Evolutionary conservation across 1,140 invertebrate genomes (phyloP).

Genomic region (Batillaria attramentaria): DNA sequence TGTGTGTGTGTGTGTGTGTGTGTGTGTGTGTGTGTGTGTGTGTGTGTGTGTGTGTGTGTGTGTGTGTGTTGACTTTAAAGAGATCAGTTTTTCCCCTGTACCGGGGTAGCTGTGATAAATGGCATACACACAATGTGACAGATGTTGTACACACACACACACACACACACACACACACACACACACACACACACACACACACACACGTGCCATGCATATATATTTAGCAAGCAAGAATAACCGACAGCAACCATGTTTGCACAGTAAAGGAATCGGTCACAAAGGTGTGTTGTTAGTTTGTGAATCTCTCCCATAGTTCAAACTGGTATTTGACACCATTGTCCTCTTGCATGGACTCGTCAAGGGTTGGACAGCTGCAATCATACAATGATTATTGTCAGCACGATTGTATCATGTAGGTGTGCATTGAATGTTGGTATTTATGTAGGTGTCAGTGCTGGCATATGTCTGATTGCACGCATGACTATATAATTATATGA

Average conservation of each 20-base stretch:
- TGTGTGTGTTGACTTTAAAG: background rate
- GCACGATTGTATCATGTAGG: too few species aligned
- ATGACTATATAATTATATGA: too few species aligned
- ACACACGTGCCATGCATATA: background rate
- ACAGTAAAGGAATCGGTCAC: too few species aligned
- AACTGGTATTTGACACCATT: slow-evolving; percentile 31
- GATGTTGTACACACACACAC: background rate
- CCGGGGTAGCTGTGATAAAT: background rate
- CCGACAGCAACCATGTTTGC: too few species aligned
- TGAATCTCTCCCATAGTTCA: slow-evolving; percentile 28
- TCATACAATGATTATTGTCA: background rate
- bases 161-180: background rate
- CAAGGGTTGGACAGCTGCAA: slow-evolving; percentile 14
- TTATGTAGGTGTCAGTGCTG: too few species aligned
- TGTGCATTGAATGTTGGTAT: too few species aligned
- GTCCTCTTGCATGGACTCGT: slow-evolving; percentile 30
- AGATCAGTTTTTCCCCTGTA: background rate
- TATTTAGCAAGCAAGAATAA: background rate
- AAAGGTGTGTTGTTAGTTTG: too few species aligned
- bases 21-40: background rate
- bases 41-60: background rate
- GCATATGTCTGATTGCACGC: too few species aligned
- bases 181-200: background rate
- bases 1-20: background rate
- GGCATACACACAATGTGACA: background rate